These are phyloP conservation scores for Sinhomidia bicolor DNA, from an alignment of 2,888 invertebrate species.

Conservation along the genomic window DNA sequence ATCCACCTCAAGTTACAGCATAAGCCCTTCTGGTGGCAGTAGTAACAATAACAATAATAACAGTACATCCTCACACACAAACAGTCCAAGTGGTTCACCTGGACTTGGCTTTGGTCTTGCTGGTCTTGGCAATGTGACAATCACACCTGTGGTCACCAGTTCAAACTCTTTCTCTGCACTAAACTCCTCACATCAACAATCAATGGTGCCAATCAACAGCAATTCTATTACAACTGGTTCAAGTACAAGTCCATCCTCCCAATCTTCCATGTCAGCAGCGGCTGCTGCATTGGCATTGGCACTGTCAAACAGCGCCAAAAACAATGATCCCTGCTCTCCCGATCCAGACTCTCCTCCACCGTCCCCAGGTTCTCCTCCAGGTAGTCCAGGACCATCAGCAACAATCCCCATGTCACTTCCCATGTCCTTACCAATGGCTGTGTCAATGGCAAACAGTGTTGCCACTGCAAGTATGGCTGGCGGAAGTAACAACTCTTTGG, in stretches of 20 bases:
- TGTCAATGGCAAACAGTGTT: conserved; percentile 68
- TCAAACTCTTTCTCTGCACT: conserved; percentile 55
- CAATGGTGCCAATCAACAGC: conserved; percentile 65
- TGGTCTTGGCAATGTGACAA: conserved; percentile 73
- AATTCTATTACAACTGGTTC: conserved; percentile 54
- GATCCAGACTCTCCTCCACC: conserved; percentile 75
- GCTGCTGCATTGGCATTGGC: conserved; percentile 75
- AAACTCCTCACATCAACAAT: conserved; percentile 45
- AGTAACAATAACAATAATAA: conserved; percentile 58
- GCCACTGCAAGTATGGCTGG: conserved; percentile 5
- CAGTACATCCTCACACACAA: conserved; percentile 58
- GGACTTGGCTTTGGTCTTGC: conserved; percentile 61
- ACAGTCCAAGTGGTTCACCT: conserved; percentile 71
- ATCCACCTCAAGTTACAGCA: conserved; percentile 58
- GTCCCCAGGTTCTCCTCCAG: conserved; percentile 67
- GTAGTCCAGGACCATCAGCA: conserved; percentile 47
- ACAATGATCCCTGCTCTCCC: conserved; percentile 55
- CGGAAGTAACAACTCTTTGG: conserved; percentile 28
- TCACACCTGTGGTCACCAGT: conserved; percentile 69
- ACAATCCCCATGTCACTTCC: conserved; percentile 65
- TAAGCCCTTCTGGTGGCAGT: conserved; percentile 65
- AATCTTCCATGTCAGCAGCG: conserved; percentile 64
- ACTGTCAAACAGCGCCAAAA: conserved; percentile 51
- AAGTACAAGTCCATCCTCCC: conserved; percentile 53
- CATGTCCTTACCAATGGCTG: conserved; percentile 69